A percentile compares a stretch with the other conserved stretches of the same genome.
Evolutionary conservation across 2,888 invertebrate species (phyloP).

Genomic region (Campopleginae sp.): DNA sequence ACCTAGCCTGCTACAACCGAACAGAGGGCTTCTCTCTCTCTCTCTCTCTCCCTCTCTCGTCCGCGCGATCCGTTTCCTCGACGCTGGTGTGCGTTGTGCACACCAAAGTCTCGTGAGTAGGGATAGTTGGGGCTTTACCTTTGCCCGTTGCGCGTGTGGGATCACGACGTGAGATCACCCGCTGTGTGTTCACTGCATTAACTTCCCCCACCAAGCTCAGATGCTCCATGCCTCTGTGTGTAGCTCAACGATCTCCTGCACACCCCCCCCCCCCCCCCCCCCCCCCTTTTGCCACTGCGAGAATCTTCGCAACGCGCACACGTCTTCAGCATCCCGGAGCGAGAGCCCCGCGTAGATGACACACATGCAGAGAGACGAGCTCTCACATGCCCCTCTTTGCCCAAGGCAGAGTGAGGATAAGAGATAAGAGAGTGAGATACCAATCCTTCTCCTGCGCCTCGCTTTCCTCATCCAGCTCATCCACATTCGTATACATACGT

Average conservation of each 20-base stretch:
- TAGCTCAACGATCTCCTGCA: slow-evolving; percentile 15
- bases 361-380: slow-evolving; percentile 15
- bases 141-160: slow-evolving; percentile 52
- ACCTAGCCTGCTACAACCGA: slow-evolving; percentile 20
- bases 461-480: slow-evolving; percentile 20
- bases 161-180: slow-evolving; percentile 29
- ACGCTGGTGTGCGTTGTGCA: slow-evolving; percentile 49
- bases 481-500: neutral
- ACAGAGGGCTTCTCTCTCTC: slow-evolving; percentile 19
- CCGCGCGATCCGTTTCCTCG: slow-evolving; percentile 10
- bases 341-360: slow-evolving; percentile 48
- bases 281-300: neutral
- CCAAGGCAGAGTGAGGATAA: slow-evolving; percentile 44
- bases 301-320: slow-evolving; percentile 20
- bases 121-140: slow-evolving; percentile 35
- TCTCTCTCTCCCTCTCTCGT: slow-evolving; percentile 57
- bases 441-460: slow-evolving; percentile 22
- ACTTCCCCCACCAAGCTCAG: slow-evolving; percentile 34
- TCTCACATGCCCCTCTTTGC: slow-evolving; percentile 71
- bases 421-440: slow-evolving; percentile 58
- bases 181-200: slow-evolving; percentile 38
- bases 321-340: slow-evolving; percentile 28
- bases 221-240: slow-evolving; percentile 7
- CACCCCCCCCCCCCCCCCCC: slow-evolving; percentile 30
- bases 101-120: slow-evolving; percentile 52